A percentile compares a stretch with the other conserved stretches of the same genome.
Conservation (phyloP, 2,888 invertebrate species). For the Parapristionchus giblindavisi region DNA sequence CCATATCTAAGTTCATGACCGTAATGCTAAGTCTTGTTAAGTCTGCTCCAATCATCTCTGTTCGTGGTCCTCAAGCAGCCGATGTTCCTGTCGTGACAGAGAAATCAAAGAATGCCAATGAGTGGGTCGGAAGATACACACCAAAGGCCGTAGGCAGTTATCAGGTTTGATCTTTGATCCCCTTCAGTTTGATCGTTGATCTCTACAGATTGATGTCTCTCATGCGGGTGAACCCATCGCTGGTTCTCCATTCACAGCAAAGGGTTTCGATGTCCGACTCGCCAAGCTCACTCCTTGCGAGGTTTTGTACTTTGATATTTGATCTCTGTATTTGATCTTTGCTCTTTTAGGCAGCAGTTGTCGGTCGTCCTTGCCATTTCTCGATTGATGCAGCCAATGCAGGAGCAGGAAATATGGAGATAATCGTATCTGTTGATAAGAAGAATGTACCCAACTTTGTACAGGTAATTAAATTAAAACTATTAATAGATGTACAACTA, state of each 20-base stretch:
- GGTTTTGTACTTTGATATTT: slow-evolving; percentile 68
- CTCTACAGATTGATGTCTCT: slow-evolving; percentile 56
- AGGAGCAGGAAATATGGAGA: slow-evolving; percentile 95
- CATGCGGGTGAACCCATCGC: slow-evolving; percentile 59
- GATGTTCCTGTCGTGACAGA: not conserved
- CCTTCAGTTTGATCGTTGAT: too few species aligned
- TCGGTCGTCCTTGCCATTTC: slow-evolving; percentile 91
- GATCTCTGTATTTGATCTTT: too few species aligned
- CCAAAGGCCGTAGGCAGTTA: slow-evolving; percentile 78
- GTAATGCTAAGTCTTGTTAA: not conserved
- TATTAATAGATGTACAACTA: not conserved
- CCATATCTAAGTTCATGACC: not conserved
- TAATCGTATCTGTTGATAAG: slow-evolving; percentile 93
- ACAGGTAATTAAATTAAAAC: slow-evolving; percentile 45
- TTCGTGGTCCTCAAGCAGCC: slow-evolving; percentile 13
- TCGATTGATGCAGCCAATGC: slow-evolving; percentile 79
- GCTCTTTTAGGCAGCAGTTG: slow-evolving; percentile 72
- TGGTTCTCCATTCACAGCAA: slow-evolving; percentile 71
- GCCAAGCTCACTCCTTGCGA: slow-evolving; percentile 94
- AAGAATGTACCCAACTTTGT: slow-evolving; percentile 98
- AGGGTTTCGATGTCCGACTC: slow-evolving; percentile 83
- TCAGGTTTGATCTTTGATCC: slow-evolving; percentile 23
- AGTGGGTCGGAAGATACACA: slow-evolving; percentile 79
- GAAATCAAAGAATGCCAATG: slow-evolving; percentile 75
- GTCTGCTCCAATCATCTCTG: slow-evolving; percentile 21